phyloP scores from a whole-genome alignment of 2,113 vertebrate genomes.

The Apteryx mantelli region DNA sequence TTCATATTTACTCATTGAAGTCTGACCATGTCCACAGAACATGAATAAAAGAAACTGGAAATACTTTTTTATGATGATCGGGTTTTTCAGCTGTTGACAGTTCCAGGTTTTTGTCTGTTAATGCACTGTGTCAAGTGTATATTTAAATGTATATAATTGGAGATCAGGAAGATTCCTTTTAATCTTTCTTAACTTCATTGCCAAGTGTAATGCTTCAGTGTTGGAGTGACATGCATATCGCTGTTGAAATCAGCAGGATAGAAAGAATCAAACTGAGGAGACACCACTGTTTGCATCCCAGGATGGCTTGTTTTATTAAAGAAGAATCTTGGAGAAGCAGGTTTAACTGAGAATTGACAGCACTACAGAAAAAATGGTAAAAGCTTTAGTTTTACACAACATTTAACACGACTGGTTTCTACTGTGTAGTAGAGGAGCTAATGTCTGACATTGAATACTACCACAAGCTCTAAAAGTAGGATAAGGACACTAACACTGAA shows the following conservation, averaged over 20 bases:
- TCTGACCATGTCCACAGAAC: neutral
- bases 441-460: neutral
- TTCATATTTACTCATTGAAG: constrained; percentile 24
- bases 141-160: neutral
- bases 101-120: neutral
- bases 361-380: neutral
- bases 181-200: neutral
- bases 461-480: neutral
- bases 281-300: neutral
- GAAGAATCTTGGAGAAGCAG: neutral
- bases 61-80: neutral
- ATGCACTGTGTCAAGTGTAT: neutral
- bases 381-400: neutral
- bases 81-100: neutral
- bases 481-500: constrained; percentile 4
- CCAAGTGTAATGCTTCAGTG: neutral
- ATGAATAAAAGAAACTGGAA: neutral
- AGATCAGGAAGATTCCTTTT: constrained; percentile 12
- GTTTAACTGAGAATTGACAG: neutral
- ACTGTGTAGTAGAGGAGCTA: neutral
- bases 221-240: neutral
- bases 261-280: neutral
- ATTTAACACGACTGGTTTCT: constrained; percentile 16
- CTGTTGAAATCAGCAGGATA: neutral
- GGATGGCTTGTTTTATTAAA: neutral